These are phyloP conservation scores for Eulemur rufifrons DNA, from an alignment of 2,113 vertebrate genomes.

Conservation along the genomic window DNA sequence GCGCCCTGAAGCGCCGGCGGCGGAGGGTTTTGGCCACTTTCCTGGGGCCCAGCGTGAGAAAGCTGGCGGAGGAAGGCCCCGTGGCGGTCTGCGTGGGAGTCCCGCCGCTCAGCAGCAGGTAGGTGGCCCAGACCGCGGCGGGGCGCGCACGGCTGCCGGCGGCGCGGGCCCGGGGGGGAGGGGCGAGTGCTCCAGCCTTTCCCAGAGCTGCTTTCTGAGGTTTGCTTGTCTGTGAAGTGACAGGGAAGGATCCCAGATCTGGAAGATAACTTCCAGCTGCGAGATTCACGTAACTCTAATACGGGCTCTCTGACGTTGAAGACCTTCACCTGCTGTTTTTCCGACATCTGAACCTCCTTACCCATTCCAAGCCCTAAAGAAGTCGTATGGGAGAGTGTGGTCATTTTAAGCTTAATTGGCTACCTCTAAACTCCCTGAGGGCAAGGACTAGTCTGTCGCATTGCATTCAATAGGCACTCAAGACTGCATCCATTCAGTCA, in stretches of 20 bases:
- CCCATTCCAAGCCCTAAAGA: too few species aligned
- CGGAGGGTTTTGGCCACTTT: rapidly evolving
- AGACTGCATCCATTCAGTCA: too few species aligned
- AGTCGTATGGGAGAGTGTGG: too few species aligned
- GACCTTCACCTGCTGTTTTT: too few species aligned
- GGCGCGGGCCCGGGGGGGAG: neutral
- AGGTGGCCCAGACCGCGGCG: conserved; percentile 76
- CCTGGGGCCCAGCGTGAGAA: rapidly evolving
- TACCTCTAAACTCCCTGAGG: too few species aligned
- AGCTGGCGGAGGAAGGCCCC: conserved; percentile 90
- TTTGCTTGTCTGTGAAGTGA: neutral
- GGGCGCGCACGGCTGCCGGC: neutral
- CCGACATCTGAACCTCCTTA: too few species aligned
- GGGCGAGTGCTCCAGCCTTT: neutral
- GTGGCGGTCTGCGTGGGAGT: conserved; percentile 94
- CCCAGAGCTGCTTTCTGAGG: neutral
- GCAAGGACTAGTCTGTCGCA: too few species aligned
- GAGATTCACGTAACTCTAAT: too few species aligned
- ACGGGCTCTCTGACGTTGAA: too few species aligned
- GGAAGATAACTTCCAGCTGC: neutral
- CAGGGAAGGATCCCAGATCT: neutral
- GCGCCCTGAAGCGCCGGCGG: too few species aligned
- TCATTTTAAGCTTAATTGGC: too few species aligned
- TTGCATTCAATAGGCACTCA: too few species aligned
- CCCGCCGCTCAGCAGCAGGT: conserved; percentile 87